Conservation (phyloP, 2,888 invertebrate species). For the Aphidius colemani region DNA sequence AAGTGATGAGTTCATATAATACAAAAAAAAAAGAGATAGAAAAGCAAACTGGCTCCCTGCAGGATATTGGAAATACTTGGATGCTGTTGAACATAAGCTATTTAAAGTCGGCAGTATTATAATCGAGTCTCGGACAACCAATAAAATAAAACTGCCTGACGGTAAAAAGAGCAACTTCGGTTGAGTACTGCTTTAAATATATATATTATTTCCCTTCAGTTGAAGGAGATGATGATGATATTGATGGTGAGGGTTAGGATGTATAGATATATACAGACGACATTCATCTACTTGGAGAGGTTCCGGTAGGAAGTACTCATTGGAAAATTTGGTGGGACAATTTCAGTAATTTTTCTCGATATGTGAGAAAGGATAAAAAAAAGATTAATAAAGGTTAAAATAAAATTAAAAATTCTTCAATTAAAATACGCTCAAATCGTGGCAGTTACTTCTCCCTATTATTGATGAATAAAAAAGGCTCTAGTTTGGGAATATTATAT, state of each 20-base stretch:
- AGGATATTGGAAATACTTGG: conserved; percentile 60
- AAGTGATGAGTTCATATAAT: conserved; percentile 14
- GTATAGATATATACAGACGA: too few species aligned
- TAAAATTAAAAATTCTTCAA: too few species aligned
- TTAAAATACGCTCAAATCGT: too few species aligned
- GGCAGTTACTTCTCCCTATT: too few species aligned
- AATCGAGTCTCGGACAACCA: conserved; percentile 44
- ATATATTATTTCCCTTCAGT: too few species aligned
- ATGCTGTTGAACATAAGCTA: conserved; percentile 53
- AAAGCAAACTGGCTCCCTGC: conserved; percentile 40
- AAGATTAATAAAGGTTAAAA: too few species aligned
- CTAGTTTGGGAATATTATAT: too few species aligned
- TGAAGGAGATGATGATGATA: neutral
- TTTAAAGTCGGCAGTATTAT: conserved; percentile 48
- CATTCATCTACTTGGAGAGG: too few species aligned
- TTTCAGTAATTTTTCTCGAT: neutral
- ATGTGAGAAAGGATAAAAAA: neutral
- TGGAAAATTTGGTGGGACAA: neutral
- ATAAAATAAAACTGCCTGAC: conserved; percentile 32
- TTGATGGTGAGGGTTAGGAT: neutral
- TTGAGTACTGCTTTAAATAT: too few species aligned
- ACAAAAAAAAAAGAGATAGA: conserved; percentile 22
- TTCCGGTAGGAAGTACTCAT: too few species aligned
- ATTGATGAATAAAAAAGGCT: too few species aligned
- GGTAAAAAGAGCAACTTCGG: neutral